Evolutionary conservation across 1,140 invertebrate genomes (phyloP).

Genomic region (Elysia chlorotica): DNA sequence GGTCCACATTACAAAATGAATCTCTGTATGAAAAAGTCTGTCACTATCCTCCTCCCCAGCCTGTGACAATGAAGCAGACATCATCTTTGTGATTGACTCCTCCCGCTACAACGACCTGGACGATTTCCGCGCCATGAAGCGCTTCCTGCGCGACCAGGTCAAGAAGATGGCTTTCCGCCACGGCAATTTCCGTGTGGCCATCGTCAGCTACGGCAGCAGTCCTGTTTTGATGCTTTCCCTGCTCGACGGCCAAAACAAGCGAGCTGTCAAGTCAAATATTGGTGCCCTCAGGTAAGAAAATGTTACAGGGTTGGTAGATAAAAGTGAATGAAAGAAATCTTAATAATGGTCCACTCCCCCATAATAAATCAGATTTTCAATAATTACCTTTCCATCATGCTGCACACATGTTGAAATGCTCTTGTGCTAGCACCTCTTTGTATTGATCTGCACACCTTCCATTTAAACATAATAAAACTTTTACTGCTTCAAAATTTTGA

Average conservation of each 20-base stretch:
- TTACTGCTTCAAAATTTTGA: no score
- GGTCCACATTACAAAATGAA: no score
- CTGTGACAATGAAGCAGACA: slow-evolving; percentile 41
- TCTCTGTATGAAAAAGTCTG: no score
- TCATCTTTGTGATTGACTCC: slow-evolving; percentile 52
- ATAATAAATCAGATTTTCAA: no score
- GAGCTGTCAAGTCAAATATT: slow-evolving; percentile 36
- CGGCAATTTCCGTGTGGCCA: slow-evolving; percentile 38
- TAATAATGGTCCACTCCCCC: no score
- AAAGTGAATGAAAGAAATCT: no score
- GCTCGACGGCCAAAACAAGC: slow-evolving; percentile 37
- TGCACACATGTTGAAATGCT: no score
- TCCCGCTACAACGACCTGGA: slow-evolving; percentile 43
- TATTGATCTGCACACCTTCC: no score
- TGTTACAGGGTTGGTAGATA: no score
- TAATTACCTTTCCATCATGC: no score
- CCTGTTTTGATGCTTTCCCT: slow-evolving; percentile 37
- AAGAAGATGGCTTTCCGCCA: slow-evolving; percentile 42
- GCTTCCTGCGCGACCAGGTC: slow-evolving; percentile 38
- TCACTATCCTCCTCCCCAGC: slow-evolving; percentile 30
- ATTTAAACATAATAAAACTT: no score
- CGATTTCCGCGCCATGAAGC: slow-evolving; percentile 41
- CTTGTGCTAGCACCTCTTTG: no score
- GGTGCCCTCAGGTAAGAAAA: slow-evolving; percentile 41
- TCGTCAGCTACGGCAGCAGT: slow-evolving; percentile 37